Base-by-base conservation (phyloP, 2,797 vertebrate species). In the Zenarchopterus dispar region DNA sequence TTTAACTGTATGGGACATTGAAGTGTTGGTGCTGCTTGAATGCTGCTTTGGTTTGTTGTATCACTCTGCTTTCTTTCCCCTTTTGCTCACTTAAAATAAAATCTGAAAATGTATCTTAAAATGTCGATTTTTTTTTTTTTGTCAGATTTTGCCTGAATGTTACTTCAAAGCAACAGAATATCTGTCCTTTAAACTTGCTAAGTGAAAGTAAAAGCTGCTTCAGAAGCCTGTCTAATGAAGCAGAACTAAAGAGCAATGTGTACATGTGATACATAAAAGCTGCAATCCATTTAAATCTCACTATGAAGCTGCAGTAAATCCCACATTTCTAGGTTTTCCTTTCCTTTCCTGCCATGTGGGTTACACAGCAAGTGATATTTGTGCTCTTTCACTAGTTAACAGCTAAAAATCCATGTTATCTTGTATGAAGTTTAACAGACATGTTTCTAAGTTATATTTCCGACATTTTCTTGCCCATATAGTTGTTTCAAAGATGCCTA, bases 401-500 rank as follows among this genome's bases (percentile, higher is more conserved):
- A 36, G 8, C 16, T 42, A 24, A 23, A 16, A 21, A 17, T 9
- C 19, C 0, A n/a, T 41, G 8, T 33, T n/a, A 11, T 59, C 8
- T 21, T 21, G 8, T 23, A 6, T 33, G 31, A 36, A 36, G 33
- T 13, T 36, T 36, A 36, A 13, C 33, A 36, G 3, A 15, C 5
- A 3, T 39, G 36, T 18, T 24, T 15, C 1, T 19, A 19, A 16
- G 33, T 3, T 23, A 41, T 13, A 48, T 58, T 5, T 28, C 17
- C 43, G 47, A 19, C 28, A 26, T 45, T 3, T 53, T 67, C 7
- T 74, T 88, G 55, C 84, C 36, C 83, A 81, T 82, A 64, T 85
- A 99, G 98, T 89, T 99, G 78, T 99, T 99, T 95, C 98, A 99
- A 89, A 95, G 97, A 91, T 99, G 98, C 89, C 94, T 99, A 87